Evolutionary conservation across 2,888 invertebrate species (phyloP).

Genomic region (Xylota segnis): DNA sequence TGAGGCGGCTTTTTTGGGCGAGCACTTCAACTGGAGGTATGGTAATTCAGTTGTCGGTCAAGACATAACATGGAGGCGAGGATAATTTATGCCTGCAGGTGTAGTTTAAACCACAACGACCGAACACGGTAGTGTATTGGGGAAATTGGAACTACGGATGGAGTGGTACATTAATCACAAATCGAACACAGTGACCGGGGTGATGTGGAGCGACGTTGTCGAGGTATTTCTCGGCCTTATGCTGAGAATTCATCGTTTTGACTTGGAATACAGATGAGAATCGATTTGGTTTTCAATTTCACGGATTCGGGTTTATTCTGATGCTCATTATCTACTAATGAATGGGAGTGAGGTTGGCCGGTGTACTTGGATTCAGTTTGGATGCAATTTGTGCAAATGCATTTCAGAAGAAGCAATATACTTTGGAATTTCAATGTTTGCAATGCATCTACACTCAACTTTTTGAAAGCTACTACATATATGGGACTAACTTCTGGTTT

Average conservation of each 20-base stretch:
- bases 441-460: no score
- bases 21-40: background rate
- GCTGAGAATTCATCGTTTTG: background rate
- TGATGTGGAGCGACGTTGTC: background rate
- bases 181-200: background rate
- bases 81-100: conserved; percentile 31
- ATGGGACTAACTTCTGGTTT: no score
- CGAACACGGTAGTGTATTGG: background rate
- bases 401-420: no score
- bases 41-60: conserved; percentile 52
- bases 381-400: no score
- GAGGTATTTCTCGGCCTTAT: background rate
- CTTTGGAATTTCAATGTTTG: no score
- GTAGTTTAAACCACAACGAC: conserved; percentile 21
- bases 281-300: conserved; percentile 2
- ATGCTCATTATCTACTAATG: background rate
- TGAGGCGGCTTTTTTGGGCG: background rate
- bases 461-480: no score
- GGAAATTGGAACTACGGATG: background rate
- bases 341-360: no score
- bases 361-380: no score
- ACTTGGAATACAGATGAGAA: background rate
- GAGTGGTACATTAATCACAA: background rate
- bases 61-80: conserved; percentile 30
- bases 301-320: background rate